phyloP scores from a whole-genome alignment of 23 tunicate species.

The Styela clava region DNA sequence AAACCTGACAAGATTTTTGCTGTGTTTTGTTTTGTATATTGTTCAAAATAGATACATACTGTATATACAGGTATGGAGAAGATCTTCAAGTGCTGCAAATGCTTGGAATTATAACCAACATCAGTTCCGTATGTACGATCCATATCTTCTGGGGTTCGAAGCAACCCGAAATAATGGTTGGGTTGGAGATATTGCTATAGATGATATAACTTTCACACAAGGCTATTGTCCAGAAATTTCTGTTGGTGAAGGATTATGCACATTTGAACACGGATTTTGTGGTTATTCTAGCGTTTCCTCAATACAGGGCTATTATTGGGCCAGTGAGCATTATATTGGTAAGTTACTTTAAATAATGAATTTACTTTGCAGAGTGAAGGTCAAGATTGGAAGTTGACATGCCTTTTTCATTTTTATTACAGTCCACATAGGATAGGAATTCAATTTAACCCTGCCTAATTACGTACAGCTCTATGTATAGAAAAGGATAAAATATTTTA shows the following conservation, averaged over 20 bases:
- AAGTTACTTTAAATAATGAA: no score
- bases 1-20: no score
- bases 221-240: slow-evolving; percentile 69
- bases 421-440: no score
- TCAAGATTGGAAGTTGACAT: no score
- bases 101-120: slow-evolving; percentile 36
- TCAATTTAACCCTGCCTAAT: no score
- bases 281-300: slow-evolving; percentile 48
- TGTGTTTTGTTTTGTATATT: no score
- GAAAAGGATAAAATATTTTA: no score
- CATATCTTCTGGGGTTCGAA: slow-evolving; percentile 42
- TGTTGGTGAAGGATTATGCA: slow-evolving; percentile 36
- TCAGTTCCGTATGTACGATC: background rate
- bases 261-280: slow-evolving; percentile 64
- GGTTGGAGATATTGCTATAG: slow-evolving; percentile 82
- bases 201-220: slow-evolving; percentile 70
- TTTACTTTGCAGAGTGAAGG: no score
- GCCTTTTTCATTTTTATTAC: no score
- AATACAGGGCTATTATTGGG: slow-evolving; percentile 49
- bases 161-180: slow-evolving; percentile 46
- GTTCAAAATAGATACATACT: no score
- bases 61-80: slow-evolving; percentile 48
- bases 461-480: no score
- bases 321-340: background rate
- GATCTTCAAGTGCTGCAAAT: slow-evolving; percentile 40